Evolutionary conservation across 2,113 vertebrate genomes (phyloP), one percentile per base, ranked within the genome.

Genomic region (Phyllostomus discolor): DNA sequence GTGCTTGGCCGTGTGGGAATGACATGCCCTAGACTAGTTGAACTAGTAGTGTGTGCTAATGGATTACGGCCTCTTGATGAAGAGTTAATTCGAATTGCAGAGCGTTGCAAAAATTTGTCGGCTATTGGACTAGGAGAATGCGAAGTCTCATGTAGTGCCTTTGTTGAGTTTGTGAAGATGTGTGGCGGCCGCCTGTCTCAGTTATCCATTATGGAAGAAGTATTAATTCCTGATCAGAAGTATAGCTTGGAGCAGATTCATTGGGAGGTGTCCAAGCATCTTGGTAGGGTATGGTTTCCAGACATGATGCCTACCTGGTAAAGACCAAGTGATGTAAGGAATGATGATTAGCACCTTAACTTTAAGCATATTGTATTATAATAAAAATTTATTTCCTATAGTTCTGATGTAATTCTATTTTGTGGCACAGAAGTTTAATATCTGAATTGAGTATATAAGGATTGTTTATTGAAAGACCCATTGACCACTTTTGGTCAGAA

Each of bases 221-320:
- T 99, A 85, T 97, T 99, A 98, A 99, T 99, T 95, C 99, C 99
- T 67, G 99, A 99, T 97, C 99, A 99, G 97, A 99, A 99, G 88
- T 99, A 99, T 98, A 99, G 98, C 97, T 98, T 99, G 97, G 99
- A 99, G 97, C 99, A 99, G 98, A 99, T 99, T 96, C 99, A 99
- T 2, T 99, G 99, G 99, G 99, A 99, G 97, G 99, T 99, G 69
- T 99, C 99, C 3, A 99, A 99, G 98, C 99, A 99, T 97, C 98
- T 99, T 33, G 99, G 99, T 90, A 99, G 99, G 50, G 99, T 99
- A 88, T 99, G 99, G 99, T 99, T 99, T 98, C 99, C 99, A 2
- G 99, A 99, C 95, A 99, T 99, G 99, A 99, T 99, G 99, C 99
- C 99, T 19, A 99, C 99, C 1, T 99, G 99, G 99, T 99, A 98